Evolutionary conservation across 1,140 invertebrate genomes (phyloP).

Genomic region (Drosophila cardini): DNA sequence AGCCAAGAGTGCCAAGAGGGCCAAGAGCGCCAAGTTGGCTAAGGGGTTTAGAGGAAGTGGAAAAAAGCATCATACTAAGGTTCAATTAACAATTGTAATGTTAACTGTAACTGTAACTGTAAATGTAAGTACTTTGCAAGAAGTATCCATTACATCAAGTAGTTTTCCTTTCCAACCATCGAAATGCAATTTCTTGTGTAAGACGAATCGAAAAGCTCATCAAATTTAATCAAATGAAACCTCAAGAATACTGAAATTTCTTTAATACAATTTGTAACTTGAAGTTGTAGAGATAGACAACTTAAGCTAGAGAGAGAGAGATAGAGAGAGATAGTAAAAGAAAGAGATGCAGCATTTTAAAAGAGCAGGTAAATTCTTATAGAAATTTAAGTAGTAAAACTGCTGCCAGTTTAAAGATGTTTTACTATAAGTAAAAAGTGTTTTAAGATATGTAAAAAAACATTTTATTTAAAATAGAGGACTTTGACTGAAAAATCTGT

Average conservation of each 20-base stretch:
- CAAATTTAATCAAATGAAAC: slow-evolving; percentile 77
- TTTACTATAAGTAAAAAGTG: too few relatives aligned
- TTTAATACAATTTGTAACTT: slow-evolving; percentile 7
- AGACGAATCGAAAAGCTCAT: slow-evolving; percentile 55
- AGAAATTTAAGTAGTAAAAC: not conserved
- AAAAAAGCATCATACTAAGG: not conserved
- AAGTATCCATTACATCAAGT: slow-evolving; percentile 31
- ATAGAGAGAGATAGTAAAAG: not conserved
- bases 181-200: slow-evolving; percentile 20
- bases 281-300: not conserved
- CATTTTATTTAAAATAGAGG: too few relatives aligned
- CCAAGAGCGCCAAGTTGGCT: not conserved
- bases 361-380: not conserved
- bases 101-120: slow-evolving; percentile 8
- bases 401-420: too few relatives aligned
- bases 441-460: too few relatives aligned
- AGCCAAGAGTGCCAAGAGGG: not conserved
- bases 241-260: slow-evolving; percentile 28
- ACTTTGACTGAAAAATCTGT: too few relatives aligned
- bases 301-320: too few relatives aligned
- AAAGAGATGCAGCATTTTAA: not conserved
- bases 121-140: slow-evolving; percentile 30
- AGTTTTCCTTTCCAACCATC: slow-evolving; percentile 7
- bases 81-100: slow-evolving; percentile 38
- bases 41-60: not conserved